These are phyloP conservation scores for Halocaridina rubra DNA, from an alignment of 2,888 invertebrate species.

Conservation along the genomic window DNA sequence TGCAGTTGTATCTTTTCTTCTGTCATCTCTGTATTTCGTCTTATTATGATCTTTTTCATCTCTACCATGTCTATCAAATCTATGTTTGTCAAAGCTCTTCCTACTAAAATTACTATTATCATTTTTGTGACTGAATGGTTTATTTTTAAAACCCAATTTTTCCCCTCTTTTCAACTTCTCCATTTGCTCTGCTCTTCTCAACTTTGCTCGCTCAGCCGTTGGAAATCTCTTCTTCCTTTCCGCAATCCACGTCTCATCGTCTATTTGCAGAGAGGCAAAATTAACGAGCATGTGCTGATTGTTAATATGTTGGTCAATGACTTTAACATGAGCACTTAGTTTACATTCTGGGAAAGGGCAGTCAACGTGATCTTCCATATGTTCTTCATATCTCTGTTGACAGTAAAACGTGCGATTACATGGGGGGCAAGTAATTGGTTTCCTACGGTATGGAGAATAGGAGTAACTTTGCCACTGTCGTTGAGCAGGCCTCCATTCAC, in stretches of 20 bases:
- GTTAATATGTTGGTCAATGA: constrained; percentile 68
- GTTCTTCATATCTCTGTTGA: constrained; percentile 67
- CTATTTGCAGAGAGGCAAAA: constrained; percentile 50
- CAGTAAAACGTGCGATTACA: constrained; percentile 69
- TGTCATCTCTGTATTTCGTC: neutral
- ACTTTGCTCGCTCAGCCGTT: constrained; percentile 27
- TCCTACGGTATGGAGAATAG: no score
- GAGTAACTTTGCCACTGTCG: no score
- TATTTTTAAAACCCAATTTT: constrained; percentile 24
- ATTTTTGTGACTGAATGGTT: constrained; percentile 35
- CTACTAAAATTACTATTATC: neutral
- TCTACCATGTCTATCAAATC: neutral
- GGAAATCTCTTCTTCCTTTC: constrained; percentile 57
- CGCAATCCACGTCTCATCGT: constrained; percentile 50
- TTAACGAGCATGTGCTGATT: constrained; percentile 68
- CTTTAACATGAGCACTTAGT: constrained; percentile 69
- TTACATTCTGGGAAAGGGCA: constrained; percentile 67
- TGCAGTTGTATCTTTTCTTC: neutral
- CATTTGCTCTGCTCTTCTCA: constrained; percentile 48
- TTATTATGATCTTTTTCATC: neutral
- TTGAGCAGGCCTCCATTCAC: no score
- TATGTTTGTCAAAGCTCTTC: no score
- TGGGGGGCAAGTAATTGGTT: constrained; percentile 67
- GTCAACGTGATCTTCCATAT: constrained; percentile 67
- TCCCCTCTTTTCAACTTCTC: constrained; percentile 47